Percentiles rank a stretch among this genome's conserved stretches.
Conservation (phyloP, 2,888 invertebrate species). For the Machimus rusticus region DNA sequence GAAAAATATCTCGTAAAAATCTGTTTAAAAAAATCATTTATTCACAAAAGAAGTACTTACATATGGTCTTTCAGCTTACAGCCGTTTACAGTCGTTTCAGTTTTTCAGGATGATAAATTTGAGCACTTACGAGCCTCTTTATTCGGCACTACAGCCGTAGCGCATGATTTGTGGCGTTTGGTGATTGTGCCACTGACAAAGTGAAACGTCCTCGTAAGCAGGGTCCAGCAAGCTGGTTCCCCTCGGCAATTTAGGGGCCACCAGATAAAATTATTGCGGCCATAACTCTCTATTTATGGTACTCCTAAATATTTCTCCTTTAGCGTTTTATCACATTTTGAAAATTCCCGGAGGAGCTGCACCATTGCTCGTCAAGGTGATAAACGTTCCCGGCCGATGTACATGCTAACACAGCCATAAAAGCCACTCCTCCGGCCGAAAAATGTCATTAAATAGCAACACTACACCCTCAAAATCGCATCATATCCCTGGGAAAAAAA, state of each 20-base stretch:
- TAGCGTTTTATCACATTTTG: constrained; percentile 24
- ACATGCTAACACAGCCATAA: constrained; percentile 26
- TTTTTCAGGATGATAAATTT: neutral
- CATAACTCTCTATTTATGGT: constrained; percentile 30
- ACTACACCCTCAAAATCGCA: constrained; percentile 28
- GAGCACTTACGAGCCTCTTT: neutral
- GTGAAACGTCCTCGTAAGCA: neutral
- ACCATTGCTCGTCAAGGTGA: constrained; percentile 27
- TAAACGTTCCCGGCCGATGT: constrained; percentile 5
- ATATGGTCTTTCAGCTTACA: neutral
- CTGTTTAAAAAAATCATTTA: neutral
- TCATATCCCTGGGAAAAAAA: constrained; percentile 10
- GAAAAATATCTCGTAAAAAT: neutral
- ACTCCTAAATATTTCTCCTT: constrained; percentile 26
- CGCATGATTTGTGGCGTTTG: neutral
- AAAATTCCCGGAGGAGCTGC: constrained; percentile 22
- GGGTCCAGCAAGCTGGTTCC: neutral
- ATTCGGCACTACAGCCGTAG: neutral
- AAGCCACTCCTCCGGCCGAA: neutral
- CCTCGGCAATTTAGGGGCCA: neutral
- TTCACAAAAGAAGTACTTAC: neutral
- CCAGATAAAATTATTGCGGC: neutral
- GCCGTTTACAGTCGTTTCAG: neutral
- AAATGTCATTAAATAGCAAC: constrained; percentile 31
- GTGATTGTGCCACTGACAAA: neutral